Percentiles rank a stretch among this genome's conserved stretches.
Evolutionary conservation across 2,113 vertebrate genomes (phyloP).

Genomic region (Tychaedon coryphoeus): DNA sequence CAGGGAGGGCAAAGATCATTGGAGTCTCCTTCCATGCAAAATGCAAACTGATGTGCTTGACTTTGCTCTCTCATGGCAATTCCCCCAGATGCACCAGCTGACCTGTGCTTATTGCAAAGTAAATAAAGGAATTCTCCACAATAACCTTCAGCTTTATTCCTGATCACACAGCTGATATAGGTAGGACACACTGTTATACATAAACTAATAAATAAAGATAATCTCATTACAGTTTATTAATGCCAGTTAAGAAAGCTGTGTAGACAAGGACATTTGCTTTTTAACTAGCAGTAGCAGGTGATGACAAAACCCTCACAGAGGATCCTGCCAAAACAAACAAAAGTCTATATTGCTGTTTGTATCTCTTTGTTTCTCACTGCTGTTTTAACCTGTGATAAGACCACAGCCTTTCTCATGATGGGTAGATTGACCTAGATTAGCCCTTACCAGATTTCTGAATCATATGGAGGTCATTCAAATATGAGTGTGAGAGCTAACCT

Average conservation of each 20-base stretch:
- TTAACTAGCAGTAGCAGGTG: background rate
- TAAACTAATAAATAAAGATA: background rate
- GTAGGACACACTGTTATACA: background rate
- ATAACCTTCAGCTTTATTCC: background rate
- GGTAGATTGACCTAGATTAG: background rate
- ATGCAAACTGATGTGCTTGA: background rate
- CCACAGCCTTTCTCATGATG: background rate
- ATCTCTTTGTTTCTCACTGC: background rate
- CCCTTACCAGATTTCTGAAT: background rate
- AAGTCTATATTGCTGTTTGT: background rate
- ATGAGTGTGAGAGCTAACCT: background rate
- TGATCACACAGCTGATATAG: background rate
- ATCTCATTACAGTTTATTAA: background rate
- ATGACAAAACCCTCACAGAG: background rate
- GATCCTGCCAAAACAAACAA: background rate
- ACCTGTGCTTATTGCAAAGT: background rate
- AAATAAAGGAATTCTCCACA: background rate
- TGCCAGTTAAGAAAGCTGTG: background rate
- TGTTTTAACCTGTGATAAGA: conserved; percentile 9
- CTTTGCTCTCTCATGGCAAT: background rate
- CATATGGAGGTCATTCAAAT: background rate
- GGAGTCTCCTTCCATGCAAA: background rate
- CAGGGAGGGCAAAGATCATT: background rate
- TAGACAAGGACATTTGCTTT: background rate
- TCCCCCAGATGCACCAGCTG: background rate